phyloP scores from a whole-genome alignment of 2,113 vertebrate genomes.

The Calonectris borealis region DNA sequence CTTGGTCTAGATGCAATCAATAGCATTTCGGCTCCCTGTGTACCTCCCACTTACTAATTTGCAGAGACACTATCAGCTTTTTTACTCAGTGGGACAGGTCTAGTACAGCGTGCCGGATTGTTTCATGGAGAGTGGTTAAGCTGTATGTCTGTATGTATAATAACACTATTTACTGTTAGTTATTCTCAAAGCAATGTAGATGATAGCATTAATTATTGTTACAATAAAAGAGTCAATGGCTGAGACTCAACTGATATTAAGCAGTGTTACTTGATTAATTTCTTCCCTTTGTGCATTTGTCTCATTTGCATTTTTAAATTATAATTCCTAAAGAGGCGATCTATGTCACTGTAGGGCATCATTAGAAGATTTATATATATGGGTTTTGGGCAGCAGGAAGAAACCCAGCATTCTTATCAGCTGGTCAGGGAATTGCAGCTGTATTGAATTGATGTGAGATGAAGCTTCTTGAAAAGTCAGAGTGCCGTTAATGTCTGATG shows the following conservation, averaged over 20 bases:
- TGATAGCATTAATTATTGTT: conserved; percentile 43
- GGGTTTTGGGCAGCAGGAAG: background rate
- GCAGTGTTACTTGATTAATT: conserved; percentile 31
- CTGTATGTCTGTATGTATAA: background rate
- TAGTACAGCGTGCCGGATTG: accelerated
- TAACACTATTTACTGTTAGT: conserved; percentile 18
- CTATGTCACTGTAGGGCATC: conserved; percentile 14
- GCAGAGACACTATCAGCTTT: background rate
- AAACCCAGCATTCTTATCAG: background rate
- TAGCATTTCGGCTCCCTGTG: background rate
- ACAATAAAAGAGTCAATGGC: conserved; percentile 25
- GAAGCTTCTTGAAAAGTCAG: background rate
- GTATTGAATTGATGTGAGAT: background rate
- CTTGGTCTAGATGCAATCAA: background rate
- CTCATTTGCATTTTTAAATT: conserved; percentile 53
- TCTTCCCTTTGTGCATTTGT: conserved; percentile 31
- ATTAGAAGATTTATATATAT: background rate
- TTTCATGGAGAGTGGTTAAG: background rate
- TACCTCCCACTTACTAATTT: background rate
- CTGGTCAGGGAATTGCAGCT: background rate
- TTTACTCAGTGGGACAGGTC: background rate
- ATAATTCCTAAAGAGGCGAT: background rate
- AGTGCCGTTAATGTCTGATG: background rate
- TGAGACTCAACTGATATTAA: conserved; percentile 35
- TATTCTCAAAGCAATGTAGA: background rate